These are phyloP conservation scores for Oligia fasciuncula DNA, from an alignment of 2,888 invertebrate genomes.

Conservation along the genomic window DNA sequence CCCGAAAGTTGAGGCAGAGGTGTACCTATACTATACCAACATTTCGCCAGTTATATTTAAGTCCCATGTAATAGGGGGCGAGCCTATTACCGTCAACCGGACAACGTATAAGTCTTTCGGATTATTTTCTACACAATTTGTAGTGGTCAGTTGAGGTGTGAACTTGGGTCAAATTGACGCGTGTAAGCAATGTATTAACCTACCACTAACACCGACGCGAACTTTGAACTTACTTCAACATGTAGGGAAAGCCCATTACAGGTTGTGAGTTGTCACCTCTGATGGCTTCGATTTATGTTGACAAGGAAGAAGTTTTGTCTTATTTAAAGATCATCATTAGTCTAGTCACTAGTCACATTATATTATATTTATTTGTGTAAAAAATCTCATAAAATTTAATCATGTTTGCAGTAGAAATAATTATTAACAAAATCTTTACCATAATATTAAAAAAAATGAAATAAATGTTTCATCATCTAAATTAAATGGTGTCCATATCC, in stretches of 20 bases:
- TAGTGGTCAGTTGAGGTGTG: slow-evolving; percentile 16
- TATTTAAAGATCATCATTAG: not conserved
- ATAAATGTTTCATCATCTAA: not conserved
- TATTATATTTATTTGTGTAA: not conserved
- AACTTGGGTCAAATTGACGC: slow-evolving; percentile 35
- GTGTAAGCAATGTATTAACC: slow-evolving; percentile 45
- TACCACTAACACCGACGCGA: slow-evolving; percentile 20
- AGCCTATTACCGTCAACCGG: not conserved
- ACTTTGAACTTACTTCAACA: slow-evolving; percentile 42
- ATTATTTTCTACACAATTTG: slow-evolving; percentile 9
- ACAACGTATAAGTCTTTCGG: not conserved
- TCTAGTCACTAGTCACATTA: not conserved
- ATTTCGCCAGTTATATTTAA: not conserved
- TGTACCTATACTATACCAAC: not conserved
- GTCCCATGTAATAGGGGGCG: not conserved
- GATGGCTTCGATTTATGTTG: not conserved
- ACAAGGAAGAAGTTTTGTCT: not conserved
- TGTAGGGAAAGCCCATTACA: slow-evolving; percentile 5
- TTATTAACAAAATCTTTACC: too few relatives aligned
- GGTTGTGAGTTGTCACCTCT: not conserved
- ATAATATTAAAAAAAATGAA: too few relatives aligned
- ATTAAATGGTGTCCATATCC: not conserved
- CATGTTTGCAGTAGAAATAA: too few relatives aligned
- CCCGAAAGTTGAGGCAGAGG: not conserved
- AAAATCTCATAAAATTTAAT: not conserved